These are phyloP conservation scores for Meloidogyne chitwoodi DNA, from an alignment of 1,140 invertebrate genomes.

Conservation along the genomic window DNA sequence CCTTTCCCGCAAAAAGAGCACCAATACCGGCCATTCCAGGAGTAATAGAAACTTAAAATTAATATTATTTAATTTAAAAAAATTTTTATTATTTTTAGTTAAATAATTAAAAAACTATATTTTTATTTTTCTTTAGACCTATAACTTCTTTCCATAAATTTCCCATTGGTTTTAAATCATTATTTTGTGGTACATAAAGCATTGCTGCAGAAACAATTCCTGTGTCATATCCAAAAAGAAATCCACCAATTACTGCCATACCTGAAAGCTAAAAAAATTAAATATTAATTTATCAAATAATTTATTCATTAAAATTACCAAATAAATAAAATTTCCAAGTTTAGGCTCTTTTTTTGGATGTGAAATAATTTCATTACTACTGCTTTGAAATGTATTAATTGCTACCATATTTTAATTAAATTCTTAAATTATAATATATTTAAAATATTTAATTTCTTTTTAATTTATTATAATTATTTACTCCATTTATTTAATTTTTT, in stretches of 20 bases:
- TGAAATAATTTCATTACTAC: background rate
- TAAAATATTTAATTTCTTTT: too few relatives aligned
- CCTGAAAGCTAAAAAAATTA: constrained; percentile 58
- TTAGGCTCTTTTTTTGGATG: constrained; percentile 42
- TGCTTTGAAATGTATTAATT: background rate
- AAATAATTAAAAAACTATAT: background rate
- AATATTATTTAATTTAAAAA: background rate
- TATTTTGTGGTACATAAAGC: constrained; percentile 62
- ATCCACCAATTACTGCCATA: constrained; percentile 67
- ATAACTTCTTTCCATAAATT: constrained; percentile 40
- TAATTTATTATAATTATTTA: too few relatives aligned
- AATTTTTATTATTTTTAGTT: background rate
- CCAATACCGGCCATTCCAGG: constrained; percentile 64
- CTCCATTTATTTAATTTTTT: too few relatives aligned
- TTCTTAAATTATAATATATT: too few relatives aligned
- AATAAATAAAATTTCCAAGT: constrained; percentile 61
- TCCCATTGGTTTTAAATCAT: constrained; percentile 31
- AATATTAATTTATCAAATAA: background rate
- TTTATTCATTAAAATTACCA: constrained; percentile 37
- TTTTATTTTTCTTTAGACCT: background rate
- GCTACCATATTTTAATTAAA: background rate
- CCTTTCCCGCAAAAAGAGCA: constrained; percentile 64
- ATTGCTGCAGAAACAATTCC: constrained; percentile 69
- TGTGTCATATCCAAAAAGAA: constrained; percentile 71
- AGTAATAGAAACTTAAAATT: constrained; percentile 43